Base-by-base conservation (phyloP, 2,888 invertebrate genomes). In the Netelia fuscicornis region DNA sequence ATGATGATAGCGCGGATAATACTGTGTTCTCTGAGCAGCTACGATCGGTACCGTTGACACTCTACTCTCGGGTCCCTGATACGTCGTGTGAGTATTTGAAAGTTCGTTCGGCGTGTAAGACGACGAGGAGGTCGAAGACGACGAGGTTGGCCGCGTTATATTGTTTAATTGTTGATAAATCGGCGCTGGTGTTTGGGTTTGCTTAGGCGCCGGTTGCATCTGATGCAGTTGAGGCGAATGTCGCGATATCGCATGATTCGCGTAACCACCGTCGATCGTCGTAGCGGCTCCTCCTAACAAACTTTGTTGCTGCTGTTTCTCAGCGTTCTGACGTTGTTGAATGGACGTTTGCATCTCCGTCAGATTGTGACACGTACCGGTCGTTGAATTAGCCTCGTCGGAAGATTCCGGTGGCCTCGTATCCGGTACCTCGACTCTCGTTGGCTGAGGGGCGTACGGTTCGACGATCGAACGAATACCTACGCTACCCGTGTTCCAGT, bases 1-100 rank as follows among this genome's bases (percentile, higher is more conserved):
- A 76, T 92, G 93, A 87, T 93, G 93, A 79, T 93, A 93, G 9
- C 93, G 90, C n/a, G 93, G 93, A 68, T 93, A 93, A 87, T 93
- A 93, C 76, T 93, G 93, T 17, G 92, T 88, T 62, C 93, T 89
- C 82, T 93, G 93, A 2, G 90, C 88, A 3, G 87, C 90, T 64
- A 87, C 86, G 20, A 88, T 85, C 23, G 88, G 87, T 13, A 84
- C 82, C 3, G 86, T 85, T 37, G 87, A 64, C 17, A 75, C 88
- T 86, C 85, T 89, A 54, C 48, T 90, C 58, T 85, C 87, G 23
- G 87, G 52, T 9, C n/a, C 37, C 62, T 89, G 90, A 83, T 91
- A 91, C 23, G 80, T 89, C 78, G 91, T 30, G 30, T 89, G 89
- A 65, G 86, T 67, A 74, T 86, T 86, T 2, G 85, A 56, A 52